These are phyloP conservation scores for Caenorhabditis wallacei DNA, from an alignment of 2,888 invertebrate species.

Conservation along the genomic window DNA sequence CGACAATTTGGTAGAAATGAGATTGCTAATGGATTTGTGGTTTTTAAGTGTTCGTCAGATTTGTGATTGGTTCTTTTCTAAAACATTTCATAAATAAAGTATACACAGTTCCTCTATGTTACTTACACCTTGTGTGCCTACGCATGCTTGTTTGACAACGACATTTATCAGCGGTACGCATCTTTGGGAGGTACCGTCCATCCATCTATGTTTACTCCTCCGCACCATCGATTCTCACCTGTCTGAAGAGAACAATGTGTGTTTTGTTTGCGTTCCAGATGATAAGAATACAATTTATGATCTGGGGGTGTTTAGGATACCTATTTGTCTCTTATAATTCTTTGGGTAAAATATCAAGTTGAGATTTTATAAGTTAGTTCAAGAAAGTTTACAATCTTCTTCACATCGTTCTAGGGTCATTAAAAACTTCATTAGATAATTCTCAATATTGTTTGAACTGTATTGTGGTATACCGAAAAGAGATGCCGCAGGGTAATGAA, in stretches of 20 bases:
- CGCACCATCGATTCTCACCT: conserved; percentile 24
- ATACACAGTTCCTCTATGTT: neutral
- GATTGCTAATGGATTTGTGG: conserved; percentile 42
- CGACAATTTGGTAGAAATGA: conserved; percentile 1
- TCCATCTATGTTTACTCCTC: conserved; percentile 35
- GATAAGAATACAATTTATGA: conserved; percentile 32
- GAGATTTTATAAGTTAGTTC: no score
- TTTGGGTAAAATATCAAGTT: no score
- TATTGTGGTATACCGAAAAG: conserved; percentile 7
- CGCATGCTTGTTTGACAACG: conserved; percentile 36
- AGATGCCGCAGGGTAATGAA: conserved; percentile 48
- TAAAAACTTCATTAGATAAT: conserved; percentile 22
- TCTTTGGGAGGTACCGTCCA: conserved; percentile 32
- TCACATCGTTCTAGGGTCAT: no score
- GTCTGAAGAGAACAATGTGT: conserved; percentile 11
- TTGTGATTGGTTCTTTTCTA: neutral
- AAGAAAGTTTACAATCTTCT: no score
- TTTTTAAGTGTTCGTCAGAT: neutral
- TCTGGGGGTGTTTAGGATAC: neutral
- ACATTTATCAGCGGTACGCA: conserved; percentile 45
- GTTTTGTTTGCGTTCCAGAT: conserved; percentile 36
- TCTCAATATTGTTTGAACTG: conserved; percentile 1
- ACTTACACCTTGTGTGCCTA: conserved; percentile 8
- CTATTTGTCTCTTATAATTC: no score
- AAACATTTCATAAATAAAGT: neutral